Percentiles rank a stretch among this genome's conserved stretches.
These are phyloP conservation scores for Maniola hyperantus DNA, from an alignment of 2,888 invertebrate genomes.

Conservation along the genomic window DNA sequence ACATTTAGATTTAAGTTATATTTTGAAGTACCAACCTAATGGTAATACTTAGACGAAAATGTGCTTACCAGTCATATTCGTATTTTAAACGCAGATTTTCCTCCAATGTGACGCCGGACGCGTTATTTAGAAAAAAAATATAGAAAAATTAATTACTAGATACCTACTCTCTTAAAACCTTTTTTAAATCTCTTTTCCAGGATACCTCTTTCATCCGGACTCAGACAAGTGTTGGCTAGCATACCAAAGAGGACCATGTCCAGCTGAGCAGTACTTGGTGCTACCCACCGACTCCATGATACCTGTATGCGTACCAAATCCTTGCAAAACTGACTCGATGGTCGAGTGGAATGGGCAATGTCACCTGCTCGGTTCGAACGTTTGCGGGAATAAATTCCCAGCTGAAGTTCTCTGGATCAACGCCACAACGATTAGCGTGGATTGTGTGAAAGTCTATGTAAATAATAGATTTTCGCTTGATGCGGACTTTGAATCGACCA, in stretches of 20 bases:
- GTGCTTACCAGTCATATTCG: too few species aligned
- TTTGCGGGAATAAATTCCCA: constrained; percentile 61
- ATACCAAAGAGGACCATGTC: constrained; percentile 86
- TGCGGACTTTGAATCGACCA: neutral
- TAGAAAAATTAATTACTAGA: too few species aligned
- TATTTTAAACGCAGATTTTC: too few species aligned
- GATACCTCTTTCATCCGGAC: constrained; percentile 83
- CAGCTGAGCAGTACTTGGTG: constrained; percentile 76
- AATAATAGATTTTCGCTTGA: constrained; percentile 56
- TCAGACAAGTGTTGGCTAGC: constrained; percentile 84
- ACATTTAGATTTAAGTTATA: too few species aligned
- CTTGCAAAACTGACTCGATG: constrained; percentile 80
- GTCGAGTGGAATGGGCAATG: constrained; percentile 77
- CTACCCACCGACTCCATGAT: constrained; percentile 75
- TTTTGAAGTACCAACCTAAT: too few species aligned
- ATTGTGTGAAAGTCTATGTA: constrained; percentile 74
- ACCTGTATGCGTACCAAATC: constrained; percentile 84
- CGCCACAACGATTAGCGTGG: constrained; percentile 80
- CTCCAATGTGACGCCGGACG: too few species aligned
- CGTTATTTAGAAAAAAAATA: too few species aligned
- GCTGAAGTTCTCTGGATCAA: constrained; percentile 82
- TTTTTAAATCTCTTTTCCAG: constrained; percentile 55
- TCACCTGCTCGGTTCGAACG: constrained; percentile 55
- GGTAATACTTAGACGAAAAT: too few species aligned
- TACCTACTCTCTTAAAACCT: too few species aligned